Evolutionary conservation across 2,113 vertebrate genomes (phyloP).

Genomic region (Stictonetta naevosa): DNA sequence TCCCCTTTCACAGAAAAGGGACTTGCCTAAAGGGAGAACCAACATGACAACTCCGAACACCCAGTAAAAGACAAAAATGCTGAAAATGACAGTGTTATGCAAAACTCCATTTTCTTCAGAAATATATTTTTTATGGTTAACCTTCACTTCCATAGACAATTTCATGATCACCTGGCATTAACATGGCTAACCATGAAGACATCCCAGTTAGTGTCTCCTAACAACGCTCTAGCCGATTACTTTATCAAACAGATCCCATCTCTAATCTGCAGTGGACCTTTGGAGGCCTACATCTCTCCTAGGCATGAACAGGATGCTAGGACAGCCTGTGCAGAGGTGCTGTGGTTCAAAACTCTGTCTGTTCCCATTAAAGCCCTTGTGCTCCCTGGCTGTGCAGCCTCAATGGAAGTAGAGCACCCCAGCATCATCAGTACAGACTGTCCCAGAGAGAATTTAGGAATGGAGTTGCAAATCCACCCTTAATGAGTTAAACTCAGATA

Average conservation of each 20-base stretch:
- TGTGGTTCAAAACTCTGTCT: not conserved
- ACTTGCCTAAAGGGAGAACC: not conserved
- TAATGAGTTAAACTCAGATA: constrained; percentile 35
- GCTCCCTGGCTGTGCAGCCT: not conserved
- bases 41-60: fast-evolving
- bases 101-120: not conserved
- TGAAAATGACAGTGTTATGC: not conserved
- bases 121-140: not conserved
- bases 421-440: not conserved
- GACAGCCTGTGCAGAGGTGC: not conserved
- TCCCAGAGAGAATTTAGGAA: not conserved
- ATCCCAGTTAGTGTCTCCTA: not conserved
- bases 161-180: not conserved
- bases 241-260: not conserved
- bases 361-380: not conserved
- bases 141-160: not conserved
- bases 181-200: not conserved
- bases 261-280: not conserved
- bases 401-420: not conserved
- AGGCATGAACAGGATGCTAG: not conserved
- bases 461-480: not conserved
- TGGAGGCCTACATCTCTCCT: fast-evolving
- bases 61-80: not conserved
- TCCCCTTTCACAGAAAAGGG: not conserved
- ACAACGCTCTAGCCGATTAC: not conserved